A percentile compares a stretch with the other conserved stretches of the same genome.
These are phyloP conservation scores for Zaprionus tsacasi DNA, from an alignment of 1,140 invertebrate genomes.

Conservation along the genomic window DNA sequence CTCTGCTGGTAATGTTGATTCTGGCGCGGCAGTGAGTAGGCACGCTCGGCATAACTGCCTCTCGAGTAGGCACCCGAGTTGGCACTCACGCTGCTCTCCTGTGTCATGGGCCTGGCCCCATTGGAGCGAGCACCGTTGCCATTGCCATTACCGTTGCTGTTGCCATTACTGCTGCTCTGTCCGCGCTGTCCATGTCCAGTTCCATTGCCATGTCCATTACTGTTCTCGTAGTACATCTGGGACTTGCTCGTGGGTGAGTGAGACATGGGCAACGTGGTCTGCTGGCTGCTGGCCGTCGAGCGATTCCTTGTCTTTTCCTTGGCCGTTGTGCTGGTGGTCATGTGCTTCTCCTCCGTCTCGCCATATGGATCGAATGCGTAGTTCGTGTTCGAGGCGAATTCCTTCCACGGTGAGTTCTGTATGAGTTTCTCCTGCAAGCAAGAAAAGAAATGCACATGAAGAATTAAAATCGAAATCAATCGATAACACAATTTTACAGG, in stretches of 20 bases:
- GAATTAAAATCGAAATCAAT: neutral
- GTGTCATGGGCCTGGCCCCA: constrained; percentile 66
- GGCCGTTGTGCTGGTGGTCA: constrained; percentile 81
- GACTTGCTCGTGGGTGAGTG: constrained; percentile 83
- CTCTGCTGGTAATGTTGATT: constrained; percentile 74
- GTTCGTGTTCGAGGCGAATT: constrained; percentile 93
- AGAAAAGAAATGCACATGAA: neutral
- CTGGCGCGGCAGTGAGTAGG: constrained; percentile 79
- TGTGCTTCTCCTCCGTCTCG: constrained; percentile 89
- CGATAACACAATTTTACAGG: constrained; percentile 4
- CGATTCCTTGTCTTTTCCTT: constrained; percentile 73
- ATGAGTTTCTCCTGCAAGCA: constrained; percentile 91
- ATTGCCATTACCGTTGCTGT: constrained; percentile 53
- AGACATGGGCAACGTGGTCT: constrained; percentile 83
- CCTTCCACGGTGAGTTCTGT: constrained; percentile 93
- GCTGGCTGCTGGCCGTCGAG: constrained; percentile 70
- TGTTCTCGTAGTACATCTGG: constrained; percentile 78
- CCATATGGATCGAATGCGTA: constrained; percentile 94
- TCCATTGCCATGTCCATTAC: constrained; percentile 64
- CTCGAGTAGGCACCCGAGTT: constrained; percentile 68
- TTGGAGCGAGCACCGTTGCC: constrained; percentile 58
- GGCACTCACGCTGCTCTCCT: constrained; percentile 66
- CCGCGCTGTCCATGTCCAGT: constrained; percentile 50
- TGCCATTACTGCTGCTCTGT: constrained; percentile 50
- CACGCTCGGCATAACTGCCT: constrained; percentile 83